Conservation (phyloP, 2,888 invertebrate genomes). For the Sepiola atlantica region DNA sequence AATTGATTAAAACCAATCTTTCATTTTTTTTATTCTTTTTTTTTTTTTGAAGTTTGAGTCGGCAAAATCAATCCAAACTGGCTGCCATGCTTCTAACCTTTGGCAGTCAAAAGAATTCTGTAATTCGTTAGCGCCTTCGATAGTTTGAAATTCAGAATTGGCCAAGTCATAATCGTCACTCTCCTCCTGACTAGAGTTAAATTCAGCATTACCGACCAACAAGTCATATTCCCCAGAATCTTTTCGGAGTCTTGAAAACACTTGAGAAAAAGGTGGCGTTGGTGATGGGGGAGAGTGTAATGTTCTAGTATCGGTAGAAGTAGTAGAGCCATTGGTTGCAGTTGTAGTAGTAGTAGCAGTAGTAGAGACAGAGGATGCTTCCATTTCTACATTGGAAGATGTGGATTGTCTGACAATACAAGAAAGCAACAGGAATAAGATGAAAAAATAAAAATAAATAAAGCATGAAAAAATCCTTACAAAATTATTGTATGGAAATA, state of each 20-base stretch:
- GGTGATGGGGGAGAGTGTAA: not conserved
- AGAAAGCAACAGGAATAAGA: not conserved
- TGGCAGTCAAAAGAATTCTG: not conserved
- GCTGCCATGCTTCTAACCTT: not conserved
- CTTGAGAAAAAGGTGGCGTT: not conserved
- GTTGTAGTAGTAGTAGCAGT: not conserved
- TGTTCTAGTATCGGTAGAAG: not conserved
- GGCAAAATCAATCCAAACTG: not conserved
- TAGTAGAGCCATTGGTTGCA: not conserved
- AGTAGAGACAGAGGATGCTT: not conserved
- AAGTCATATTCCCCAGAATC: not conserved
- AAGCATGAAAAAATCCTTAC: not conserved
- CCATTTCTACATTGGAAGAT: not conserved
- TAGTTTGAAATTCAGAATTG: not conserved
- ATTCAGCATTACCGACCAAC: not conserved
- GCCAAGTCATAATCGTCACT: not conserved
- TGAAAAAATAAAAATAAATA: not conserved
- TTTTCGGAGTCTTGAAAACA: not conserved
- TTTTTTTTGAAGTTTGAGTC: not conserved
- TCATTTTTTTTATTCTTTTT: not conserved
- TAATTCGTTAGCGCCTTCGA: not conserved
- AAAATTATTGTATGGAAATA: not conserved
- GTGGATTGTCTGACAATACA: not conserved
- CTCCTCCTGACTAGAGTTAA: not conserved
- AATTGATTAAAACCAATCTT: not conserved